phyloP scores from a whole-genome alignment of 2,888 invertebrate genomes.

The Pandemis corylana region DNA sequence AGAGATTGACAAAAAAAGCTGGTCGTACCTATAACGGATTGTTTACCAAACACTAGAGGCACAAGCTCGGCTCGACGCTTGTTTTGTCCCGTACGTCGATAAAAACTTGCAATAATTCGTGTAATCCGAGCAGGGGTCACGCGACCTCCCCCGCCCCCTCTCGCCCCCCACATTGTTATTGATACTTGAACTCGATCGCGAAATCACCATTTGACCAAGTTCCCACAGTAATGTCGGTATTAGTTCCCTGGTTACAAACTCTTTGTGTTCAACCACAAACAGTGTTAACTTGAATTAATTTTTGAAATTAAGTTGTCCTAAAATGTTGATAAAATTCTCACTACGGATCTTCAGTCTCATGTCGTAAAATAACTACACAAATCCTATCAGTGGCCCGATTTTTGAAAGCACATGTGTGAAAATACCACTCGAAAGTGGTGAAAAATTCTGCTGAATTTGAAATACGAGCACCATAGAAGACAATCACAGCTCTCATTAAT shows the following conservation, averaged over 20 bases:
- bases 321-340: no score
- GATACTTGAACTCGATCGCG: slow-evolving; percentile 8
- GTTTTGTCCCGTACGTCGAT: background rate
- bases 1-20: background rate
- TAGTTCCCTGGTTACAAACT: background rate
- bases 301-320: no score
- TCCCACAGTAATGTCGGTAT: background rate
- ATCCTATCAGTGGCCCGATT: no score
- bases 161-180: background rate
- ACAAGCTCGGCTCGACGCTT: background rate
- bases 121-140: background rate
- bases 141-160: background rate
- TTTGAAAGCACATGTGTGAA: no score
- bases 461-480: no score
- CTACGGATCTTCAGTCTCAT: no score
- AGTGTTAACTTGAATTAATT: background rate
- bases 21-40: background rate
- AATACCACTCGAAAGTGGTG: no score
- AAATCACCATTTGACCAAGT: slow-evolving; percentile 25
- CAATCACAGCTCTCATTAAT: no score
- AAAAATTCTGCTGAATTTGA: no score
- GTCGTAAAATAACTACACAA: no score
- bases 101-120: background rate
- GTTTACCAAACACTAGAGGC: background rate
- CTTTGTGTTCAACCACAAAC: background rate